phyloP scores from a whole-genome alignment of 1,140 invertebrate species.

The Formica exsecta region DNA sequence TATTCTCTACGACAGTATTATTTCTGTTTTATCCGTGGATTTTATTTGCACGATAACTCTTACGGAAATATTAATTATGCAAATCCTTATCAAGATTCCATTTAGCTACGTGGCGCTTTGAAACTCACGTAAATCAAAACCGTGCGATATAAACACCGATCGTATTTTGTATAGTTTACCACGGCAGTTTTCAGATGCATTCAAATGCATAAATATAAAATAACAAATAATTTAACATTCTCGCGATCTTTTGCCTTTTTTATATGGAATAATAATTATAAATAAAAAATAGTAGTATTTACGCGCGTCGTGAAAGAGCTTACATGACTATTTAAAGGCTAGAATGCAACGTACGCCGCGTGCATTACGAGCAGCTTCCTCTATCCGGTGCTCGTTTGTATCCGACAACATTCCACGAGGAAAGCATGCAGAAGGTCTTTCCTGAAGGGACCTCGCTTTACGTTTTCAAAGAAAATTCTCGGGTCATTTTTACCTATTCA shows the following conservation, averaged over 20 bases:
- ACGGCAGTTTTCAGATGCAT: neutral
- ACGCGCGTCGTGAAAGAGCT: neutral
- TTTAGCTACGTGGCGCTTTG: neutral
- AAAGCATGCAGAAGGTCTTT: neutral
- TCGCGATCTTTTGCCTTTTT: neutral
- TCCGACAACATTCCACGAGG: slow-evolving; percentile 20
- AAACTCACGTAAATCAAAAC: slow-evolving; percentile 7
- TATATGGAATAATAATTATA: neutral
- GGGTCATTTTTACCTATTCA: slow-evolving; percentile 35
- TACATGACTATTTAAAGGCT: slow-evolving; percentile 1
- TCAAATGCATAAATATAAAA: neutral
- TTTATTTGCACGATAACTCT: slow-evolving; percentile 17
- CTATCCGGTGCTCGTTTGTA: slow-evolving; percentile 13
- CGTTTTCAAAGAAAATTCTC: slow-evolving; percentile 50
- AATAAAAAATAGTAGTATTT: neutral
- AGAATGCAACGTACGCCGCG: neutral
- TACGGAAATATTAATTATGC: slow-evolving; percentile 34
- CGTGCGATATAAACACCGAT: neutral
- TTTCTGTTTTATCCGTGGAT: neutral
- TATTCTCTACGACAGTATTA: neutral
- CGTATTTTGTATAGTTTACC: neutral
- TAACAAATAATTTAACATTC: neutral
- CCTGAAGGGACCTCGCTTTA: slow-evolving; percentile 9
- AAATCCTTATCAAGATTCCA: slow-evolving; percentile 19
- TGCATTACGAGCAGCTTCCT: neutral